Base-by-base conservation (phyloP, 2,797 vertebrate genomes). In the Anableps anableps region DNA sequence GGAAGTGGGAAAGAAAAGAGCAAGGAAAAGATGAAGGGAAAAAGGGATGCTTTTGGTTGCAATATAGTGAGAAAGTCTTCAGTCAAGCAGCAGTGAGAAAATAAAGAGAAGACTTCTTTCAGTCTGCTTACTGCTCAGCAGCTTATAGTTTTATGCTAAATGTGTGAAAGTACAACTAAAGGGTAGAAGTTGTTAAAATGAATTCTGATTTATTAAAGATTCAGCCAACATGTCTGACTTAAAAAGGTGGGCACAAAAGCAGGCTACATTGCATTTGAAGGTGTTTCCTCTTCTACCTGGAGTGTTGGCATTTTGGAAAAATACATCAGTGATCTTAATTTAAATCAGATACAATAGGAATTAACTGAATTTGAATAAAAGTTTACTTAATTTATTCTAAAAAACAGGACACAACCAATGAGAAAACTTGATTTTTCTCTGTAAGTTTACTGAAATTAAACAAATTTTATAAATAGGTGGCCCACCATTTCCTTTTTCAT, bases 21-120 rank as follows among this genome's bases (percentile, higher is more conserved):
- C 60, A 53, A 76, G 36, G 51, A 48, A 48, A 72, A 70, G 36
- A 77, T 76, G 80, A 82, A 76, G 74, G 85, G 80, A 79, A 43
- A 70, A 71, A 68, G 13, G 11, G 75, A 86, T 72, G 85, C 74
- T 93, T 95, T 91, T 76, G 66, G 83, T 85, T 77, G 58, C 81
- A 84, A 50, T 90, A 55, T 84, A 82, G 86, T 84, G 83, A 84
- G 78, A 82, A 74, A 90, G 62, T 80, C 78, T 78, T 76, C 66
- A 84, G 83, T 88, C 88, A 84, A 88, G 51, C 80, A 79, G 86
- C 26, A 58, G 62, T 11, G 41, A 64, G 23, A 66, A 81, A 90
- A 76, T 83, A 79, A 77, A 85, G 79, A 80, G 77, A 60, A 77
- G 80, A 83, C 77, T 79, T 78, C 13, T 77, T 8, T 26, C 47